Conservation (phyloP, 2,888 invertebrate species). For the Fissipunctia ypsillon region DNA sequence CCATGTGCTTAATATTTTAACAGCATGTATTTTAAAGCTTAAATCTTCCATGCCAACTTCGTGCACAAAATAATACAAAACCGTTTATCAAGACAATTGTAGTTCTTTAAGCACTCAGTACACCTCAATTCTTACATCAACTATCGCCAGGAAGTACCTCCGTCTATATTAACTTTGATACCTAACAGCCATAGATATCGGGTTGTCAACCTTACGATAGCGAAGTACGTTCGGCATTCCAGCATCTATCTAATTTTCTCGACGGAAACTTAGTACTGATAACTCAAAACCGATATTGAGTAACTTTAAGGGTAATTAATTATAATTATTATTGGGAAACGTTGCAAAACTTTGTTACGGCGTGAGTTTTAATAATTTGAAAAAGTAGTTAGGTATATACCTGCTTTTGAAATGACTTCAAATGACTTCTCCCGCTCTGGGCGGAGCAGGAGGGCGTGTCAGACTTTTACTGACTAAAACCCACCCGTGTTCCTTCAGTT, state of each 20-base stretch:
- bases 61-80: not conserved
- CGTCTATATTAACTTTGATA: slow-evolving; percentile 51
- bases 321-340: slow-evolving; percentile 42
- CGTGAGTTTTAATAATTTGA: not conserved
- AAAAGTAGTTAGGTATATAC: too few relatives aligned
- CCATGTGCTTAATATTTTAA: not conserved
- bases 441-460: too few relatives aligned
- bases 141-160: slow-evolving; percentile 52
- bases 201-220: slow-evolving; percentile 45
- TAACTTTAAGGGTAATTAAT: slow-evolving; percentile 36
- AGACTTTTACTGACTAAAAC: too few relatives aligned
- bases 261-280: slow-evolving; percentile 49
- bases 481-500: too few relatives aligned
- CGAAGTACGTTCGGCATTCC: slow-evolving; percentile 34
- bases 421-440: too few relatives aligned
- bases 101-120: slow-evolving; percentile 22
- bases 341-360: slow-evolving; percentile 36
- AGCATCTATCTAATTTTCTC: slow-evolving; percentile 34
- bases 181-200: slow-evolving; percentile 35
- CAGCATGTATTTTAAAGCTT: not conserved
- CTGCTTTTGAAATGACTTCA: too few relatives aligned
- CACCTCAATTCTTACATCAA: slow-evolving; percentile 46
- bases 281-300: slow-evolving; percentile 37
- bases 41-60: not conserved
- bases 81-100: not conserved